Percentiles rank a stretch among this genome's conserved stretches.
These are phyloP conservation scores for Bombus superbus DNA, from an alignment of 1,140 invertebrate genomes.

Conservation along the genomic window DNA sequence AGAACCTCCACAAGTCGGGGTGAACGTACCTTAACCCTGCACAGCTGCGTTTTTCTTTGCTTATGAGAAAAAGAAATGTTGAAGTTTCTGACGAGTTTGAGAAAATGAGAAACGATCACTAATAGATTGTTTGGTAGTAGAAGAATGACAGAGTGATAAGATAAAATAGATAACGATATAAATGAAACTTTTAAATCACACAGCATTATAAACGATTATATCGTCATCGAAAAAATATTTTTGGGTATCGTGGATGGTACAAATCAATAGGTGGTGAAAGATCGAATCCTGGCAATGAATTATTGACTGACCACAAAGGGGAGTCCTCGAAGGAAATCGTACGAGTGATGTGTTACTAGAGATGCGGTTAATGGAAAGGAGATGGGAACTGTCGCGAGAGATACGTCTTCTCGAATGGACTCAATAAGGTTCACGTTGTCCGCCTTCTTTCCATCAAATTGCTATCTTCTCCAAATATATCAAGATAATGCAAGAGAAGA, in stretches of 20 bases:
- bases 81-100: neutral
- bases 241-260: constrained; percentile 26
- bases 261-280: constrained; percentile 51
- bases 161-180: neutral
- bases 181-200: neutral
- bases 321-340: constrained; percentile 16
- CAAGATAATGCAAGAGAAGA: neutral
- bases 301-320: constrained; percentile 36
- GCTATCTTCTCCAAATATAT: neutral
- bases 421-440: constrained; percentile 9
- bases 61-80: neutral
- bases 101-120: neutral
- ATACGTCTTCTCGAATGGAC: constrained; percentile 17
- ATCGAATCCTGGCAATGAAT: constrained; percentile 52
- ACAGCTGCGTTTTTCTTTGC: neutral
- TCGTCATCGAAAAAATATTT: neutral
- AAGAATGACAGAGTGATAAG: neutral
- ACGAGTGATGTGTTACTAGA: constrained; percentile 3
- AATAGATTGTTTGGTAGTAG: neutral
- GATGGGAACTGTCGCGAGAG: constrained; percentile 21
- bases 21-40: neutral
- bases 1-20: neutral
- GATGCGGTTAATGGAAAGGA: constrained; percentile 24
- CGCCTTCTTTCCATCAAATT: neutral
- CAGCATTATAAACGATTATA: neutral